Conservation (phyloP, 1,140 invertebrate genomes). For the Augochlora pura region DNA sequence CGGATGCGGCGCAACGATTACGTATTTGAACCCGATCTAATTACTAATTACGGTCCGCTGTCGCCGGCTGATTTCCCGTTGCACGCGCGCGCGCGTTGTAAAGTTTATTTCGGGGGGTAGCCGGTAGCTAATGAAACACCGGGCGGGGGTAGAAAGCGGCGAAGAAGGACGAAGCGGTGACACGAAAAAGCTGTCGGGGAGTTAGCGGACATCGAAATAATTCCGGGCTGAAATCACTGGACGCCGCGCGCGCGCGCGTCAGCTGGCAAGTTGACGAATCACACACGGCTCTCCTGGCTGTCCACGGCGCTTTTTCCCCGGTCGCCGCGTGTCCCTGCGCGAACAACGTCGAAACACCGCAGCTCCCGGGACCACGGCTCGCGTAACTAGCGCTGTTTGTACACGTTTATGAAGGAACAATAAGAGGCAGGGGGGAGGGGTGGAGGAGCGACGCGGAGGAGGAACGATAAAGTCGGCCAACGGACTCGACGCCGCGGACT, state of each 20-base stretch:
- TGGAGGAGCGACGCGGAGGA: neutral
- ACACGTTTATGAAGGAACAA: constrained; percentile 27
- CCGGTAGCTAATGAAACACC: neutral
- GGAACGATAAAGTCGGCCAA: neutral
- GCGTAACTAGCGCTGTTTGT: constrained; percentile 19
- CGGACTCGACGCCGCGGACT: constrained; percentile 23
- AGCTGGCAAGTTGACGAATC: constrained; percentile 35
- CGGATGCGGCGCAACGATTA: too few species aligned
- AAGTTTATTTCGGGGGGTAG: neutral
- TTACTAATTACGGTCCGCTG: too few species aligned
- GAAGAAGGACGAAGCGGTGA: too few species aligned
- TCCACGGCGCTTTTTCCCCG: constrained; percentile 30
- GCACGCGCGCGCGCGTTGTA: neutral
- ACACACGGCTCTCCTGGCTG: neutral
- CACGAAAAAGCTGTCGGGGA: constrained; percentile 14
- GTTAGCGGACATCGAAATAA: constrained; percentile 29
- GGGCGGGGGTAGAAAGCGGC: neutral
- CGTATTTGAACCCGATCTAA: too few species aligned
- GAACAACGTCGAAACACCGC: neutral
- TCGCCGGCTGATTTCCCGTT: too few species aligned
- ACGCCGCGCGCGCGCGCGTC: too few species aligned
- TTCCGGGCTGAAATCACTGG: constrained; percentile 28
- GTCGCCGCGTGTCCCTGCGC: neutral
- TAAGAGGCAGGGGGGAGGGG: neutral
- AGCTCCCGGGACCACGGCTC: neutral